Evolutionary conservation across 2,797 vertebrate genomes (phyloP).

Genomic region (Fistularia tabacaria): DNA sequence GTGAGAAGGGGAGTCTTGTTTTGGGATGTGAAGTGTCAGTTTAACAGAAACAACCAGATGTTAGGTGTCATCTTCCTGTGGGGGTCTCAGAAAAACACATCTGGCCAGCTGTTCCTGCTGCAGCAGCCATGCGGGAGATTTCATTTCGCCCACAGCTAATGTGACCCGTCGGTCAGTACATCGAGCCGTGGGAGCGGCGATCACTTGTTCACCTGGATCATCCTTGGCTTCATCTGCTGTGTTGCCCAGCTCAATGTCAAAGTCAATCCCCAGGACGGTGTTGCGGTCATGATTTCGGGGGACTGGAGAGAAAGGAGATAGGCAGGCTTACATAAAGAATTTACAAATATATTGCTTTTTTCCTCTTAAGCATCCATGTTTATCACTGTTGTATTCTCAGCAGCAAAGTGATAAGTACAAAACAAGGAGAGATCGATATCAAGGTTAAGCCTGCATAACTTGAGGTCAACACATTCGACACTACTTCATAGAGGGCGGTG

Average conservation of each 20-base stretch:
- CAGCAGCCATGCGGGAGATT: slow-evolving; percentile 1
- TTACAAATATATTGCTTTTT: slow-evolving; percentile 30
- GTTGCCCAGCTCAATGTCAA: slow-evolving; percentile 92
- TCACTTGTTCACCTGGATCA: slow-evolving; percentile 83
- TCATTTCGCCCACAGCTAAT: slow-evolving; percentile 12
- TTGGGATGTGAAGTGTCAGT: slow-evolving; percentile 43
- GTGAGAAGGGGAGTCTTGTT: slow-evolving; percentile 23
- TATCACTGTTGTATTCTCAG: slow-evolving; percentile 29
- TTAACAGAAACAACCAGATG: slow-evolving; percentile 44
- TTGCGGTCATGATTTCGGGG: slow-evolving; percentile 84
- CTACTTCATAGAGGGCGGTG: not conserved
- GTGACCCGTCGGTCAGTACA: slow-evolving; percentile 24
- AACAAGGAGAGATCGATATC: slow-evolving; percentile 40
- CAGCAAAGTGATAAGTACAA: slow-evolving; percentile 8
- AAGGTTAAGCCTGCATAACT: slow-evolving; percentile 26
- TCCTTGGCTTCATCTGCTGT: slow-evolving; percentile 88
- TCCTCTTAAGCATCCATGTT: slow-evolving; percentile 16
- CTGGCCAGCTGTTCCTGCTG: slow-evolving; percentile 30
- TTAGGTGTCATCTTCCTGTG: slow-evolving; percentile 43
- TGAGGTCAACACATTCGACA: slow-evolving; percentile 5
- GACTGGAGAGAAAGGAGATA: slow-evolving; percentile 72
- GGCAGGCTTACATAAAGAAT: slow-evolving; percentile 49
- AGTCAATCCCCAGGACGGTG: slow-evolving; percentile 80
- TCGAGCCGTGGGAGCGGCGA: no score
- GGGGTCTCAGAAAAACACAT: slow-evolving; percentile 59